These are phyloP conservation scores for Neotoxoptera formosana DNA, from an alignment of 1,140 invertebrate species.

Conservation along the genomic window DNA sequence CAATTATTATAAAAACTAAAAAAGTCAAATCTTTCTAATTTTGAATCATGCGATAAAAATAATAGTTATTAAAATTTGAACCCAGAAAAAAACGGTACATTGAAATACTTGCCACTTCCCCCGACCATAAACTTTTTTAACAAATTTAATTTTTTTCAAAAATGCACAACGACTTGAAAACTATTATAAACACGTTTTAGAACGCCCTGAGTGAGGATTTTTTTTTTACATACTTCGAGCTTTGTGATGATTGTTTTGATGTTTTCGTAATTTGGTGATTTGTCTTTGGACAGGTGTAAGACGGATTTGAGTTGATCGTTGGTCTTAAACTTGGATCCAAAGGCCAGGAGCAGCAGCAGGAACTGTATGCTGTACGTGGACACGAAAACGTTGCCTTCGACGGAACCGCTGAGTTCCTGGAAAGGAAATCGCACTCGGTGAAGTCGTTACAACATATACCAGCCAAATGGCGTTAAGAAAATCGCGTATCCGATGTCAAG, in stretches of 20 bases:
- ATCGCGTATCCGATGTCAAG: too few species aligned
- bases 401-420: not conserved
- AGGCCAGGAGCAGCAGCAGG: not conserved
- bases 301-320: not conserved
- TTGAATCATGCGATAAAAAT: not conserved
- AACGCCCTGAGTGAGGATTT: not conserved
- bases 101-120: not conserved
- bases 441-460: not conserved
- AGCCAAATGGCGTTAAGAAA: too few species aligned
- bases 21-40: not conserved
- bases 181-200: not conserved
- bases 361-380: slow-evolving; percentile 19
- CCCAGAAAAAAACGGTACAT: fast-evolving
- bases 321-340: slow-evolving; percentile 18
- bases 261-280: not conserved
- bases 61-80: not conserved
- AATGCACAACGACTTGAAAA: not conserved
- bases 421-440: not conserved
- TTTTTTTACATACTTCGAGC: not conserved
- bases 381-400: slow-evolving; percentile 15
- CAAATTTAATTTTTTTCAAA: not conserved
- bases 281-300: not conserved
- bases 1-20: not conserved
- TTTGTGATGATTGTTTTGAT: not conserved
- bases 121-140: not conserved